Evolutionary conservation across 92 coral and sea anemone genomes (phyloP).

Genomic region (Zoanthus sociatus): DNA sequence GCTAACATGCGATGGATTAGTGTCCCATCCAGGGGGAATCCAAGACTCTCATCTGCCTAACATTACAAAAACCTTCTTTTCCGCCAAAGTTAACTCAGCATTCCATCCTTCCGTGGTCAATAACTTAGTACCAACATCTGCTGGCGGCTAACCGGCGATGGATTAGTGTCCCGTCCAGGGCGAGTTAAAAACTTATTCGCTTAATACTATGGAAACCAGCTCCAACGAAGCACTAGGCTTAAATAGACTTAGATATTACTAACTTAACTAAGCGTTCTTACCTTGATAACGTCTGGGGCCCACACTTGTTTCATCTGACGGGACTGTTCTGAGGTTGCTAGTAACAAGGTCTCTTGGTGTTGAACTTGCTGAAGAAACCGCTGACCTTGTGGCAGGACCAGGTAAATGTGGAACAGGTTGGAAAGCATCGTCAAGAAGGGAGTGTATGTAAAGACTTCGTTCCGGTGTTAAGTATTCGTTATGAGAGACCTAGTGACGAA

Average conservation of each 20-base stretch:
- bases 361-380: constrained; percentile 16
- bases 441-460: constrained; percentile 31
- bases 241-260: neutral
- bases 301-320: neutral
- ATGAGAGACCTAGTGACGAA: neutral
- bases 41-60: no score
- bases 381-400: constrained; percentile 35
- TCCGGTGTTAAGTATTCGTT: constrained; percentile 28
- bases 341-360: constrained; percentile 18
- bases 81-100: no score
- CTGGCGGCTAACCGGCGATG: no score
- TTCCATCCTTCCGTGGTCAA: no score
- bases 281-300: neutral
- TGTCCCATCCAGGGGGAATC: no score
- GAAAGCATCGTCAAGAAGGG: constrained; percentile 40
- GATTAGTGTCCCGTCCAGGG: no score
- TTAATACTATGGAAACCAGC: no score
- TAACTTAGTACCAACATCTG: no score
- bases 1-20: no score
- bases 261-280: neutral
- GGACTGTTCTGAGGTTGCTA: constrained; percentile 1
- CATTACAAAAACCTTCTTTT: no score
- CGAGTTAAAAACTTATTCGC: no score
- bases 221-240: no score
- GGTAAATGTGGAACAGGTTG: constrained; percentile 39